These are phyloP conservation scores for Geococcyx californianus DNA, from an alignment of 2,113 vertebrate species.

Conservation along the genomic window DNA sequence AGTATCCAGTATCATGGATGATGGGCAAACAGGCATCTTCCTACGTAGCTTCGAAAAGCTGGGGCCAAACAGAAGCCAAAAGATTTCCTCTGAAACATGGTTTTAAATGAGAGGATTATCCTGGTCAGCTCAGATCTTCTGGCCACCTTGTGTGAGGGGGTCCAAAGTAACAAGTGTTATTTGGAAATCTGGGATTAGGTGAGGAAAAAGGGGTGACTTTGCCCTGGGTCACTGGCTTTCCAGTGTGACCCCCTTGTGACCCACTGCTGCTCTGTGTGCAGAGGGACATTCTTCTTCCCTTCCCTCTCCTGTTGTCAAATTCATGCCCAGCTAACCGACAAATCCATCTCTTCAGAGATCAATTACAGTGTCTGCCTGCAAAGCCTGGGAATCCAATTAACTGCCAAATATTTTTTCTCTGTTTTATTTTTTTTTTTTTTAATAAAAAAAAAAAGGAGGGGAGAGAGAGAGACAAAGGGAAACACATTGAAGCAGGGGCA, in stretches of 20 bases:
- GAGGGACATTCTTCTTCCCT: conserved; percentile 48
- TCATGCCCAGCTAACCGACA: conserved; percentile 73
- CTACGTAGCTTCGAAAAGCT: background rate
- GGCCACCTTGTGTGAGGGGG: background rate
- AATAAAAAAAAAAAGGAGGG: background rate
- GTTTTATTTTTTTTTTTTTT: background rate
- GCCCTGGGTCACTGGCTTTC: background rate
- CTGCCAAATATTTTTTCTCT: conserved; percentile 63
- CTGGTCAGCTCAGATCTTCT: background rate
- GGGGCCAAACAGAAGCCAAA: background rate
- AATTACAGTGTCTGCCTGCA: conserved; percentile 75
- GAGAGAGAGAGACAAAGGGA: conserved; percentile 39
- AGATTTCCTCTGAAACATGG: background rate
- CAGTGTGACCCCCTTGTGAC: background rate
- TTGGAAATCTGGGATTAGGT: background rate
- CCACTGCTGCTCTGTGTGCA: background rate
- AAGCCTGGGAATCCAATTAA: conserved; percentile 82
- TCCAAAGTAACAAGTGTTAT: background rate
- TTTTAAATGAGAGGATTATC: background rate
- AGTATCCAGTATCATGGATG: background rate
- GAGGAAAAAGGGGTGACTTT: background rate
- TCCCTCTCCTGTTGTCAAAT: conserved; percentile 64
- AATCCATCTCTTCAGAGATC: conserved; percentile 81
- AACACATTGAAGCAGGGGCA: conserved; percentile 27
- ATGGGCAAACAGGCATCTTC: background rate